phyloP scores from a whole-genome alignment of 2,113 vertebrate genomes.

The Gracilinanus agilis region DNA sequence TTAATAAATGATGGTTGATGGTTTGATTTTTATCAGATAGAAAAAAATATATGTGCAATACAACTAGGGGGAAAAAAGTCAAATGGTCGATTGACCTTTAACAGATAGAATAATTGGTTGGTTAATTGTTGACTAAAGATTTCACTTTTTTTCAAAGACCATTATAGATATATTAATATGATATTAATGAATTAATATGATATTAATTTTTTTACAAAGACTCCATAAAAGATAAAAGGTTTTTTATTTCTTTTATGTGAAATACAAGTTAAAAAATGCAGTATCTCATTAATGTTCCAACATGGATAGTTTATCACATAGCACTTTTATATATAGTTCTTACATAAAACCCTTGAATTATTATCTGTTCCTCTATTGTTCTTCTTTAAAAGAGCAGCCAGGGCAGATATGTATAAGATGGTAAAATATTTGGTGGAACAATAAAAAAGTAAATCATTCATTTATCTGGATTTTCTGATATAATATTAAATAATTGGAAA shows the following conservation, averaged over 20 bases:
- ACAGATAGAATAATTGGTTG: background rate
- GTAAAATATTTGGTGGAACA: slow-evolving; percentile 8
- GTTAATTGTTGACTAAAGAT: slow-evolving; percentile 1
- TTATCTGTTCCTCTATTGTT: background rate
- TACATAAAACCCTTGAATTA: slow-evolving; percentile 23
- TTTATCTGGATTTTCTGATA: slow-evolving; percentile 8
- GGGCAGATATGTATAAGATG: background rate
- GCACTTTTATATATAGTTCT: background rate
- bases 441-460: background rate
- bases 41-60: background rate
- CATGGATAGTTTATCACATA: background rate
- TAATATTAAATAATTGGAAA: slow-evolving; percentile 39
- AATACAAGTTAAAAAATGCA: slow-evolving; percentile 36
- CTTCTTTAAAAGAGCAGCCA: background rate
- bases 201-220: background rate
- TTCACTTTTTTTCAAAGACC: slow-evolving; percentile 21
- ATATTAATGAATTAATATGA: slow-evolving; percentile 9
- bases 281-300: background rate
- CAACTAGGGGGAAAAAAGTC: background rate
- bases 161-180: slow-evolving; percentile 14
- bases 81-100: background rate
- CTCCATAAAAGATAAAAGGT: background rate
- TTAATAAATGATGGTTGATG: background rate
- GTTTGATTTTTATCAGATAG: background rate
- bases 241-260: background rate